Conservation (phyloP, 2,888 invertebrate species). For the Xiphydria camelus region DNA sequence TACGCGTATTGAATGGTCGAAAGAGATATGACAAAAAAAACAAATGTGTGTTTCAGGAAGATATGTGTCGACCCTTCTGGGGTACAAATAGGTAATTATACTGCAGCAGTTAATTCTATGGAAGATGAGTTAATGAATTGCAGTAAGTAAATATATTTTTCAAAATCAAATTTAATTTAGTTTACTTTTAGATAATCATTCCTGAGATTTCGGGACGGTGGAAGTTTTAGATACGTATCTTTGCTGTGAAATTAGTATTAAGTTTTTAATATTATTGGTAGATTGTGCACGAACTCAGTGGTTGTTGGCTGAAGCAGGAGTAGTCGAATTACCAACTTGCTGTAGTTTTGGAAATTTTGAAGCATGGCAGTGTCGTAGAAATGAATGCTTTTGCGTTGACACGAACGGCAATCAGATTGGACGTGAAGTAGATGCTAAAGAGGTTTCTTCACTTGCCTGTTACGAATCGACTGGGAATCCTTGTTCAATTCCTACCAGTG, state of each 20-base stretch:
- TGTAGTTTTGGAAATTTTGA: slow-evolving; percentile 69
- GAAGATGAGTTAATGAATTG: slow-evolving; percentile 63
- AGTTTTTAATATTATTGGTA: slow-evolving; percentile 53
- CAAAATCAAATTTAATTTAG: no score
- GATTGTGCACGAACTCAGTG: slow-evolving; percentile 66
- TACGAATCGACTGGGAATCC: slow-evolving; percentile 22
- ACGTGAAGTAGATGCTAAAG: slow-evolving; percentile 47
- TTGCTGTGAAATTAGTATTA: neutral
- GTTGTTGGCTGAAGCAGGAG: slow-evolving; percentile 54
- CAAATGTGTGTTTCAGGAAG: slow-evolving; percentile 55
- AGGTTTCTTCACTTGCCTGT: slow-evolving; percentile 24
- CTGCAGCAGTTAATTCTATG: slow-evolving; percentile 53
- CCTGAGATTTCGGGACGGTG: no score
- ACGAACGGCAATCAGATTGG: slow-evolving; percentile 63
- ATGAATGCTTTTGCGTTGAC: slow-evolving; percentile 68
- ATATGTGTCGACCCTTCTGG: slow-evolving; percentile 66
- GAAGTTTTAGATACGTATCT: no score
- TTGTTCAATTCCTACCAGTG: slow-evolving; percentile 15
- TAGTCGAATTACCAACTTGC: slow-evolving; percentile 62
- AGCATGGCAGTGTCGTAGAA: slow-evolving; percentile 65
- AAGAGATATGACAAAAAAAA: slow-evolving; percentile 9
- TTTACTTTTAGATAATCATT: no score
- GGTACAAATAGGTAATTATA: slow-evolving; percentile 60
- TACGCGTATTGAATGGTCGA: no score
- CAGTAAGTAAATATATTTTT: slow-evolving; percentile 59